phyloP scores from a whole-genome alignment of 2,797 vertebrate species.

The Liparis tanakae region DNA sequence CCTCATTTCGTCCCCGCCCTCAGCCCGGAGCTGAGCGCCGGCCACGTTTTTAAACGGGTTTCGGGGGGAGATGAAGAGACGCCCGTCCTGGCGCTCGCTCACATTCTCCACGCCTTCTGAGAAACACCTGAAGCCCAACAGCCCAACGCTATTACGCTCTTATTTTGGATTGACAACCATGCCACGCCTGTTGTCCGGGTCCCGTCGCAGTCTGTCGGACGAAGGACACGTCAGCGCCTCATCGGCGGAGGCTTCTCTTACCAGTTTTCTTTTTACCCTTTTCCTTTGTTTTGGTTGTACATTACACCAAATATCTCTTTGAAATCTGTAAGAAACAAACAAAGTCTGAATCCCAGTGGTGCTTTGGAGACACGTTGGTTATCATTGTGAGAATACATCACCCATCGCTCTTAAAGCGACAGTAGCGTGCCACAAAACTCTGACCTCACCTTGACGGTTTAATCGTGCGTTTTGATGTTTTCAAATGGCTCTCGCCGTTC shows the following conservation, averaged over 20 bases:
- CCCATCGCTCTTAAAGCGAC: no score
- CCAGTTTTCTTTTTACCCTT: not conserved
- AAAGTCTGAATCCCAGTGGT: no score
- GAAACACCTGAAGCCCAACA: conserved; percentile 60
- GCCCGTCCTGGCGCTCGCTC: conserved; percentile 38
- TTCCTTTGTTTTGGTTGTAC: not conserved
- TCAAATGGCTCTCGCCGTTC: no score
- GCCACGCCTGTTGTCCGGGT: conserved; percentile 8
- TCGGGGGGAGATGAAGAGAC: conserved; percentile 53
- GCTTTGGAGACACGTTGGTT: not conserved
- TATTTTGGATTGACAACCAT: conserved; percentile 30
- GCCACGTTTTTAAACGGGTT: conserved; percentile 51
- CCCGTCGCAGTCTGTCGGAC: conserved; percentile 4
- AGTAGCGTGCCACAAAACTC: no score
- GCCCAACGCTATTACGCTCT: conserved; percentile 23
- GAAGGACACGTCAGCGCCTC: not conserved
- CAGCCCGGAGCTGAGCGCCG: conserved; percentile 27
- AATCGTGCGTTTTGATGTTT: no score
- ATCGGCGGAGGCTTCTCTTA: not conserved
- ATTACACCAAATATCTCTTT: not conserved
- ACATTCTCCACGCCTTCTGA: conserved; percentile 66
- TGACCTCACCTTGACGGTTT: no score
- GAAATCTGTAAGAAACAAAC: no score
- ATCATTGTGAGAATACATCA: not conserved
- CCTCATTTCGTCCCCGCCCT: conserved; percentile 52